phyloP scores from a whole-genome alignment of 2,888 invertebrate genomes.

The Ennomos fuscantarius region DNA sequence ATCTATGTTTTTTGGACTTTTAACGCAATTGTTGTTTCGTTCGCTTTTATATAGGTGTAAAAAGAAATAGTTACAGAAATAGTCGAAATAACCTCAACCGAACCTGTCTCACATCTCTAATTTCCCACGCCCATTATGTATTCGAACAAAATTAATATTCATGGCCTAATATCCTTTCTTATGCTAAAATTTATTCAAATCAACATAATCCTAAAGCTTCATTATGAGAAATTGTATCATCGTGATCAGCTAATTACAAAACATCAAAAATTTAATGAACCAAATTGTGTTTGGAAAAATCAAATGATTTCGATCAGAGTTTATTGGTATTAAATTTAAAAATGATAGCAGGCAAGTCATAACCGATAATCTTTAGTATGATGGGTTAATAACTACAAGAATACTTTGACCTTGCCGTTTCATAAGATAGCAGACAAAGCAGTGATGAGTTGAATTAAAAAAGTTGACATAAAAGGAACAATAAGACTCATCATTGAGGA shows the following conservation, averaged over 20 bases:
- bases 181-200: constrained; percentile 27
- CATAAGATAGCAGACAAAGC: too few relatives aligned
- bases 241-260: constrained; percentile 23
- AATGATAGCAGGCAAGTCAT: too few relatives aligned
- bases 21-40: constrained; percentile 1
- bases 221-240: constrained; percentile 25
- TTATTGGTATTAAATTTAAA: neutral
- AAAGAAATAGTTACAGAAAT: constrained; percentile 23
- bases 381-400: too few relatives aligned
- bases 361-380: too few relatives aligned
- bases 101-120: constrained; percentile 16
- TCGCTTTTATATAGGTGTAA: constrained; percentile 8
- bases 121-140: constrained; percentile 27
- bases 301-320: constrained; percentile 14
- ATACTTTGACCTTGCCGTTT: too few relatives aligned
- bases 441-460: too few relatives aligned
- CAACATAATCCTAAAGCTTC: constrained; percentile 21
- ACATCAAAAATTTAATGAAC: constrained; percentile 23
- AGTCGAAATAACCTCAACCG: constrained; percentile 1
- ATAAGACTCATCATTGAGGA: too few relatives aligned
- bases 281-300: constrained; percentile 13
- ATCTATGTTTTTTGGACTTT: neutral
- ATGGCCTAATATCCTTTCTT: constrained; percentile 28
- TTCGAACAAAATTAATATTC: constrained; percentile 30
- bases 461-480: too few relatives aligned